A percentile compares a stretch with the other conserved stretches of the same genome.
These are phyloP conservation scores for Myotis pilosus DNA, from an alignment of 2,797 vertebrate genomes.

Conservation along the genomic window DNA sequence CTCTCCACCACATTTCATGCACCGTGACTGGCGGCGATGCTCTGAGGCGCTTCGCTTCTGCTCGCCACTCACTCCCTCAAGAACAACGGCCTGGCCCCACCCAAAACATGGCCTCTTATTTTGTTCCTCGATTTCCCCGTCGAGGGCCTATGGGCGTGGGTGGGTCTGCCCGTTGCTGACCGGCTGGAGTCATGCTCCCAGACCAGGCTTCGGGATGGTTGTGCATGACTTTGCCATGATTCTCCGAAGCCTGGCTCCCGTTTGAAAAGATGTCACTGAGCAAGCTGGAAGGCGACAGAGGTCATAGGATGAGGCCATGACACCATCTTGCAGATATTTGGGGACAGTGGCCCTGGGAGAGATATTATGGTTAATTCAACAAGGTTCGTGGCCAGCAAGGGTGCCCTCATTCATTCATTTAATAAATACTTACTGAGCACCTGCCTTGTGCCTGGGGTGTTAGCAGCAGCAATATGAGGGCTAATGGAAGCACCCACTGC, in stretches of 20 bases:
- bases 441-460: rapidly evolving
- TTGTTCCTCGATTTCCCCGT: slow-evolving; percentile 4
- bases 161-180: background rate
- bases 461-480: no score
- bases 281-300: background rate
- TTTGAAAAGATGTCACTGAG: background rate
- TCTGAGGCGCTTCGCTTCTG: slow-evolving; percentile 51
- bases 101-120: slow-evolving; percentile 36
- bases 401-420: no score
- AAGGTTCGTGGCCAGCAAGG: background rate
- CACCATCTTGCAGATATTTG: background rate
- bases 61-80: slow-evolving; percentile 37
- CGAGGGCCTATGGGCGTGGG: background rate
- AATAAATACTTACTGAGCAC: background rate
- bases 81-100: slow-evolving; percentile 20
- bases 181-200: background rate
- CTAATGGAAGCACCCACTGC: rapidly evolving
- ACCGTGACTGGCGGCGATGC: background rate
- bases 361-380: background rate
- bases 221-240: background rate
- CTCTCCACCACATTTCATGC: slow-evolving; percentile 64
- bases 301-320: background rate
- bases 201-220: background rate
- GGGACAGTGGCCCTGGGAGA: background rate
- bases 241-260: background rate